Conservation (phyloP, 2,113 vertebrate genomes). For the Centropus unirufus region DNA sequence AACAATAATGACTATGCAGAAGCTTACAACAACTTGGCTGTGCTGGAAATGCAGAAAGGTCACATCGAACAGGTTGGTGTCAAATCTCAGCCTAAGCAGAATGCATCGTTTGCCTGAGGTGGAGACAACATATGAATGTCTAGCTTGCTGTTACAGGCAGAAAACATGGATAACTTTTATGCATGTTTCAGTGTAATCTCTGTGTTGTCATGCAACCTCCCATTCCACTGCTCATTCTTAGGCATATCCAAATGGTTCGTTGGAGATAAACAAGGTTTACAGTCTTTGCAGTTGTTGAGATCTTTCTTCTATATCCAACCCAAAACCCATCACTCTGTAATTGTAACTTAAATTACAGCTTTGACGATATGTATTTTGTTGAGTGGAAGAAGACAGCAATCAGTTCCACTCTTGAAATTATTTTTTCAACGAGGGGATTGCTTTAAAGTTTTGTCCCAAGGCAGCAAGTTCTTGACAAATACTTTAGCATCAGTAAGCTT, state of each 20-base stretch:
- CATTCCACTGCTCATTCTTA: neutral
- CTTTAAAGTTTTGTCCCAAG: neutral
- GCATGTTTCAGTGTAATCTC: neutral
- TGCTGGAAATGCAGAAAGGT: slow-evolving; percentile 91
- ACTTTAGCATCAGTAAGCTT: neutral
- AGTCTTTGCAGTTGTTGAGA: neutral
- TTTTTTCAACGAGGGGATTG: neutral
- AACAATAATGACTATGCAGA: slow-evolving; percentile 92
- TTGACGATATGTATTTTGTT: neutral
- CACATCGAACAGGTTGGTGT: slow-evolving; percentile 88
- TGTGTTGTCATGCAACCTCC: neutral
- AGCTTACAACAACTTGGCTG: slow-evolving; percentile 95
- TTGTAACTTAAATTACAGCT: neutral
- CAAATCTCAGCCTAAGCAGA: neutral
- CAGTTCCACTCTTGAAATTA: neutral
- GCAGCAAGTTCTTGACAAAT: neutral
- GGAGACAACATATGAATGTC: neutral
- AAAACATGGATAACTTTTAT: neutral
- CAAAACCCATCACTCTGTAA: neutral
- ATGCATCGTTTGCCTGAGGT: neutral
- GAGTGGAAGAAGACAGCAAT: neutral
- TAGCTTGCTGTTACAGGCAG: neutral
- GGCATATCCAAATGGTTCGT: neutral
- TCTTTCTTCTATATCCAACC: neutral
- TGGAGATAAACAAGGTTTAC: neutral